Evolutionary conservation across 1,140 invertebrate species (phyloP), one percentile per base, ranked within the genome.

Genomic region (Eumeta japonica): DNA sequence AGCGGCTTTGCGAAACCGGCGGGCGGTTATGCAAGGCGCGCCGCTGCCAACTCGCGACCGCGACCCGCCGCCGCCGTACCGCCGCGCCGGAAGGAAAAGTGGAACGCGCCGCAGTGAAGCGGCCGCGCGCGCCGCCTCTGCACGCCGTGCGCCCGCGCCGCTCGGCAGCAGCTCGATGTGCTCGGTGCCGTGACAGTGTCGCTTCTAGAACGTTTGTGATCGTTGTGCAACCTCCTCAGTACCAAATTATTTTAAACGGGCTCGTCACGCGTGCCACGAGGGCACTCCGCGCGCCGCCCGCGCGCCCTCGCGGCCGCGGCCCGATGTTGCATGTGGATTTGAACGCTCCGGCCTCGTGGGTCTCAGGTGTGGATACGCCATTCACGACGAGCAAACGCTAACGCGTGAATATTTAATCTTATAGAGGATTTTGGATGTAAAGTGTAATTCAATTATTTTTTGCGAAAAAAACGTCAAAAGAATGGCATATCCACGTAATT

Each of bases 51-150:
- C 62, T 67, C 62, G 64, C 64, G 52, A 47, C 48, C 48, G 55
- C 51, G 58, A 58, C 59, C 52, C n/a, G n/a, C n/a, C n/a, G n/a
- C n/a, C n/a, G n/a, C n/a, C n/a, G n/a, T n/a, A n/a, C n/a, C n/a
- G 53, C 59, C 45, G 55, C 59, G 60, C 65, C 68, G 68, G 68
- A 73, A 70, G 68, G 68, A 73, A 73, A 73, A 73, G 68, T 73
- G 65, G 68, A 73, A 70, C 68, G 63, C 55, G 62, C 40, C 63
- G 65, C 68, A 73, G 68, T 70, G 65, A 55, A 58, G 45, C 49
- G 54, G 56, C 60, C 63, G 65, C 63, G 56, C 63, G 67, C 67
- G 62, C 51, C 63, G 59, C 48, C 55, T 58, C 52, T 61, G 42
- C 65, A 73, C 68, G 65, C 53, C 44, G 43, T 55, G 53, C 49